These are phyloP conservation scores for Diploptera punctata DNA, from an alignment of 2,888 invertebrate genomes.

Conservation along the genomic window DNA sequence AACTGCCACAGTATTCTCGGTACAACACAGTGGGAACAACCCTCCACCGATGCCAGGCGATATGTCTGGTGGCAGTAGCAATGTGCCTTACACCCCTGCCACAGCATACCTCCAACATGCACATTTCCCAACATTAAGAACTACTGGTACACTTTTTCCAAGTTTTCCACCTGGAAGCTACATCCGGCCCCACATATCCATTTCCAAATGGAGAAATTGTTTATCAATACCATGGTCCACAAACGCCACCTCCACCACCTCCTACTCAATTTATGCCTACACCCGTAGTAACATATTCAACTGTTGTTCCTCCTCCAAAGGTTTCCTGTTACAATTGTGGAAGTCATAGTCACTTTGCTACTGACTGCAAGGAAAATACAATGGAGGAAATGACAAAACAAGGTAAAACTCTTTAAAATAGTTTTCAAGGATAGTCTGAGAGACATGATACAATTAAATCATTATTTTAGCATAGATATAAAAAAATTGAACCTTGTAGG, in stretches of 20 bases:
- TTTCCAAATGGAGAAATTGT: slow-evolving; percentile 46
- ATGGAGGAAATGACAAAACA: slow-evolving; percentile 86
- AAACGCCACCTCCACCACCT: slow-evolving; percentile 51
- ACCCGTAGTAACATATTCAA: slow-evolving; percentile 53
- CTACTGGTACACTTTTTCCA: slow-evolving; percentile 46
- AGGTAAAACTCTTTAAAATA: slow-evolving; percentile 47
- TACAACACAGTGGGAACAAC: slow-evolving; percentile 31
- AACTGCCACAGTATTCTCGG: slow-evolving; percentile 33
- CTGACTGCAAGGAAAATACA: slow-evolving; percentile 88
- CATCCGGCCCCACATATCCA: slow-evolving; percentile 50
- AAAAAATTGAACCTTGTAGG: no score
- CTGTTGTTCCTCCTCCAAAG: slow-evolving; percentile 65
- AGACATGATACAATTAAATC: no score
- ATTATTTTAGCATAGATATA: no score
- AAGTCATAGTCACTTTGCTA: slow-evolving; percentile 79
- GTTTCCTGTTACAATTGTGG: slow-evolving; percentile 94
- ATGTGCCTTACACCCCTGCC: slow-evolving; percentile 49
- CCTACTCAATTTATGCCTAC: slow-evolving; percentile 51
- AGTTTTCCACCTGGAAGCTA: slow-evolving; percentile 44
- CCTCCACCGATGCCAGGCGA: slow-evolving; percentile 36
- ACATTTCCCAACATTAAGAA: slow-evolving; percentile 53
- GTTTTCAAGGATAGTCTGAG: no score
- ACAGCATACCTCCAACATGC: slow-evolving; percentile 51
- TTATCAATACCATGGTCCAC: slow-evolving; percentile 44
- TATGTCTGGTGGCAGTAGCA: slow-evolving; percentile 31